These are phyloP conservation scores for Trididemnum miniatum DNA, from an alignment of 23 tunicate genomes.

Conservation along the genomic window DNA sequence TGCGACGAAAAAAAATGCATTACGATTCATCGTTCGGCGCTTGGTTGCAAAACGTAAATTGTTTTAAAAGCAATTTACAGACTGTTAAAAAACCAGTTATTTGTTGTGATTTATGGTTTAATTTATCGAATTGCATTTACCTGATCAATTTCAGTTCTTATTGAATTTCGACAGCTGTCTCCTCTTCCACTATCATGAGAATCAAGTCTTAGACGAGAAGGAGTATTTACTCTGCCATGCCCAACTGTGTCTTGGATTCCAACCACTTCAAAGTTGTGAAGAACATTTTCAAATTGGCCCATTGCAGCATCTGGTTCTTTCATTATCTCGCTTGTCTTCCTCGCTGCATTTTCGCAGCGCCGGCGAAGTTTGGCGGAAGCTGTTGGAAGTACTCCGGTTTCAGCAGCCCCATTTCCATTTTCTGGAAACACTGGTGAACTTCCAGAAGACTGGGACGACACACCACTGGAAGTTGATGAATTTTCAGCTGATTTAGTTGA, in stretches of 20 bases:
- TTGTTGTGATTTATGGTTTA: no score
- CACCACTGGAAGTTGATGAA: not conserved
- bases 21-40: no score
- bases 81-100: no score
- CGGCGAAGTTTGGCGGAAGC: slow-evolving; percentile 63
- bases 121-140: no score
- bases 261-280: not conserved
- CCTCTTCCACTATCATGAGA: slow-evolving; percentile 95
- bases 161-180: slow-evolving; percentile 74
- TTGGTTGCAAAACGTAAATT: no score
- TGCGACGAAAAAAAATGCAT: not conserved
- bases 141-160: slow-evolving; percentile 66
- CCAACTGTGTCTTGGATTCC: not conserved
- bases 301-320: slow-evolving; percentile 30
- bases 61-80: no score
- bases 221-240: not conserved
- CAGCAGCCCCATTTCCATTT: slow-evolving; percentile 56
- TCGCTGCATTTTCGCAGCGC: slow-evolving; percentile 36
- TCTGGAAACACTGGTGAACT: slow-evolving; percentile 20
- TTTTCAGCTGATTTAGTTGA: not conserved
- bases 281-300: not conserved
- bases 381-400: slow-evolving; percentile 38
- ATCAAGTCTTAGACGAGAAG: slow-evolving; percentile 34
- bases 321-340: slow-evolving; percentile 58
- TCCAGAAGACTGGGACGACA: not conserved